These are phyloP conservation scores for Odocoileus hemionus DNA, from an alignment of 2,113 vertebrate genomes.

Conservation along the genomic window DNA sequence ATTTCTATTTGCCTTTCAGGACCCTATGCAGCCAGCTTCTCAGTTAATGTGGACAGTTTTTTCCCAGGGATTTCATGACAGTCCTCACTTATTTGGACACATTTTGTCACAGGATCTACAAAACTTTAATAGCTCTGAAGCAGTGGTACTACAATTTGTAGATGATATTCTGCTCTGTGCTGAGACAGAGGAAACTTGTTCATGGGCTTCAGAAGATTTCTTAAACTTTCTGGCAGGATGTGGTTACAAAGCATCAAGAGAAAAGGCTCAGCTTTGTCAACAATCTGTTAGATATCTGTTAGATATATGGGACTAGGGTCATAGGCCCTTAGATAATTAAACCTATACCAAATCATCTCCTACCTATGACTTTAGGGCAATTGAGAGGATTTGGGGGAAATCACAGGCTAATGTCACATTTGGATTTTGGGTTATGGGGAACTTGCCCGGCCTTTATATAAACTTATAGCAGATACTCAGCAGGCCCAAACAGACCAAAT, in stretches of 20 bases:
- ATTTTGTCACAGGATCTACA: background rate
- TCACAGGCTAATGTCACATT: background rate
- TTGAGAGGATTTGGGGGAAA: background rate
- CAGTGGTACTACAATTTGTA: background rate
- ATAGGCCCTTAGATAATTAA: background rate
- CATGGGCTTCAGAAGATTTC: background rate
- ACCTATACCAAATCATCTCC: background rate
- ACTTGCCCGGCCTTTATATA: background rate
- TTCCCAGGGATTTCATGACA: background rate
- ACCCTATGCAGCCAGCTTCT: background rate
- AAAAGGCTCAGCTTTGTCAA: background rate
- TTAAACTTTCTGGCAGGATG: background rate
- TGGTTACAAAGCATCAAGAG: background rate
- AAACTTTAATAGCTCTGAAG: background rate
- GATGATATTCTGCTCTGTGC: background rate
- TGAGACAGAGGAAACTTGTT: background rate
- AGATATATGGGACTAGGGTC: background rate
- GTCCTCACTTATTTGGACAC: background rate
- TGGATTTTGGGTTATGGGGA: background rate
- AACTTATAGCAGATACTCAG: background rate
- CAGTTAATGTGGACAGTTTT: background rate
- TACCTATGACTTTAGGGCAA: background rate
- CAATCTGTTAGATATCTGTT: background rate
- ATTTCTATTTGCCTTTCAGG: background rate
- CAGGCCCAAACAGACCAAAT: background rate